Evolutionary conservation across 2,113 vertebrate species (phyloP).

Genomic region (Notechis scutatus): DNA sequence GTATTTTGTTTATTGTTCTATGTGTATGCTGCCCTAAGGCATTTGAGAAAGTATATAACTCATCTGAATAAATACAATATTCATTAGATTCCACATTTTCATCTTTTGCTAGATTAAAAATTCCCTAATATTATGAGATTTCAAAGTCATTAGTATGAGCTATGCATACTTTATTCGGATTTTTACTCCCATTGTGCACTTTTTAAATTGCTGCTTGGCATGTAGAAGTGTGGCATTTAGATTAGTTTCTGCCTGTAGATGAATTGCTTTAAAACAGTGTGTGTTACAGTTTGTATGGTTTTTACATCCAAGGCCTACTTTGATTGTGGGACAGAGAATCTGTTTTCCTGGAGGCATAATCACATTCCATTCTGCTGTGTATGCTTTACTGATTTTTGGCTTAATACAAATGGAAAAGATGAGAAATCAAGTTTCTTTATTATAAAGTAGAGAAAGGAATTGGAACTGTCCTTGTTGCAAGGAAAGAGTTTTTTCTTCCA

Average conservation of each 20-base stretch:
- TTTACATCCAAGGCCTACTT: neutral
- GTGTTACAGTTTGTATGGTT: neutral
- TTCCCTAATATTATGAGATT: neutral
- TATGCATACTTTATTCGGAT: neutral
- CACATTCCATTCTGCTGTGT: neutral
- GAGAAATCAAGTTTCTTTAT: neutral
- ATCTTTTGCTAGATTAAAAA: neutral
- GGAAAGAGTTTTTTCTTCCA: neutral
- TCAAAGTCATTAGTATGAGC: neutral
- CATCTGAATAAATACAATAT: neutral
- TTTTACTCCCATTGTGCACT: neutral
- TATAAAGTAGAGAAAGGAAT: neutral
- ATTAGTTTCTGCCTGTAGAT: neutral
- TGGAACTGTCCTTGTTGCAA: neutral
- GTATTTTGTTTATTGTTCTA: neutral
- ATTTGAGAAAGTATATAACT: neutral
- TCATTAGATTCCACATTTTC: neutral
- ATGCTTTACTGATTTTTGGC: neutral
- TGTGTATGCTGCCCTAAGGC: neutral
- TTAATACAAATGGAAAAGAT: neutral
- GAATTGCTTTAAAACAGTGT: neutral
- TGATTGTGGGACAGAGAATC: neutral
- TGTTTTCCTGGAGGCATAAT: neutral
- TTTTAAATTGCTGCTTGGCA: neutral
- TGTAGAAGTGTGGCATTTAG: neutral